Base-by-base conservation (phyloP, 2,888 invertebrate genomes). In the Heliconius aoede region DNA sequence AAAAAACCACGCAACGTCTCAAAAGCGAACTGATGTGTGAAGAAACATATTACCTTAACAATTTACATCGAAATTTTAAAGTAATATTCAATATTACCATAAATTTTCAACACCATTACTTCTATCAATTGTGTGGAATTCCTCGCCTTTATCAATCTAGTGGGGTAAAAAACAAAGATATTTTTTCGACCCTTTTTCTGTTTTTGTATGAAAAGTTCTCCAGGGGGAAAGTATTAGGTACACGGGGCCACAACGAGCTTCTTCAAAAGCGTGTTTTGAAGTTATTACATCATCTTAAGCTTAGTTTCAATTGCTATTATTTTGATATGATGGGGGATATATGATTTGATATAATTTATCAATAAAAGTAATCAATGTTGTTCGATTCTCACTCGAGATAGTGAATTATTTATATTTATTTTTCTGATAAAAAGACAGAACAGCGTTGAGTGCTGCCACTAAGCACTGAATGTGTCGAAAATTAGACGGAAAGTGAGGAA, bases 251-350 rank as follows among this genome's bases (percentile, higher is more conserved):
- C 83, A 85, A 82, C 84, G 81, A 82, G 82, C 82, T 80, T 84
- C 81, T 81, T 82, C 78, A 76, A 82, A 81, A 80, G 86, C 86
- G 86, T 87, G 86, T 84, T 85, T 85, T 81, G 82, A 80, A 84
- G 84, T 81, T 83, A 83, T 83, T 84, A 81, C 82, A 83, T 83
- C 82, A 80, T 74, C 75, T 82, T 81, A 84, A 85, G 87, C 84
- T 83, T 82, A 81, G 76, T 79, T 75, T 79, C 82, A 85, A 83
- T 83, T 84, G 74, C 11, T 9, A n/a, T 69, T 36, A 64, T 11
- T n/a, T 64, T 36, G 36, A n/a, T 36, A 64, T 64, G n/a, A 36
- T 64, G 64, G 64, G 24, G 13, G 7, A 65, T 24, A 40, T 15
- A n/a, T n/a, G n/a, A n/a, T n/a, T n/a, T n/a, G n/a, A n/a, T n/a